Conservation (phyloP, 2,113 vertebrate genomes). For the Cynopterus brachyotis region DNA sequence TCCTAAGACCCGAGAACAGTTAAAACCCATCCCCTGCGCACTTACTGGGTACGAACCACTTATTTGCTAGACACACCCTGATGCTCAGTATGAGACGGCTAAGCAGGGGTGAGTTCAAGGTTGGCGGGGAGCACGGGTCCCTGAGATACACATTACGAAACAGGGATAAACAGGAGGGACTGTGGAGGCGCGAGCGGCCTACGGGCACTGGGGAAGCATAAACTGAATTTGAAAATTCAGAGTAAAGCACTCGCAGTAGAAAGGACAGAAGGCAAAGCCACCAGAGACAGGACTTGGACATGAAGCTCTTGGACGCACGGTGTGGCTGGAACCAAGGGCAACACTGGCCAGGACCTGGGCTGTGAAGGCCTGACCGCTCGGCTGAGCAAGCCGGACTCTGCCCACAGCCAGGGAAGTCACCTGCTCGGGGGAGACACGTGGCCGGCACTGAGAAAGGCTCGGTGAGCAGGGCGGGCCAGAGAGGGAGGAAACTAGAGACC, state of each 20-base stretch:
- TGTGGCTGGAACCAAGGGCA: background rate
- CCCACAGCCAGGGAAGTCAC: background rate
- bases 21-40: background rate
- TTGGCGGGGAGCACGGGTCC: background rate
- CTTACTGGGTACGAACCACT: background rate
- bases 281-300: background rate
- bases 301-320: background rate
- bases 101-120: background rate
- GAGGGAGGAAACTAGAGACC: background rate
- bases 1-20: background rate
- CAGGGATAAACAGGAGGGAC: background rate
- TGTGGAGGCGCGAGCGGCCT: background rate
- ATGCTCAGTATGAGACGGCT: background rate
- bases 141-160: background rate
- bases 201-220: background rate
- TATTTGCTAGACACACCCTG: background rate
- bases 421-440: background rate
- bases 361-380: background rate
- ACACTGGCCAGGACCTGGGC: background rate
- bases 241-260: background rate
- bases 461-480: background rate
- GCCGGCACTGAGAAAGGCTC: background rate
- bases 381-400: background rate
- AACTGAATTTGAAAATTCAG: background rate
- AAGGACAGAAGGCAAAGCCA: background rate